Evolutionary conservation across 92 coral and sea anemone genomes (phyloP), one percentile per base, ranked within the genome.

Genomic region (Epizoanthus ramosus): DNA sequence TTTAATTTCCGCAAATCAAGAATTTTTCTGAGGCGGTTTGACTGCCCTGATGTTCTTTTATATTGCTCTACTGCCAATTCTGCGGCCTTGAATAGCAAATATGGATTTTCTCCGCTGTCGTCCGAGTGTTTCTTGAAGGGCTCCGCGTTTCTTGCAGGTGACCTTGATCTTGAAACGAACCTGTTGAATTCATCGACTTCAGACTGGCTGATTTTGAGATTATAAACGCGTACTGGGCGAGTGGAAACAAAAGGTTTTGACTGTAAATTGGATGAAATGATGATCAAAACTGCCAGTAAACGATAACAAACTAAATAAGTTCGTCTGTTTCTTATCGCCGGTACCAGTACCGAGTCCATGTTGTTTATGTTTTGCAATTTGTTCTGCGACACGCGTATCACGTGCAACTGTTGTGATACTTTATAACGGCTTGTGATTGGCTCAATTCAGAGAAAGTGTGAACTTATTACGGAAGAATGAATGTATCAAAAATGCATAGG

Each of bases 31-130:
- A 93, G 88, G 75, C 85, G 85, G 83, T 56, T 71, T 5, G 91
- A 73, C 58, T 82, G 80, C 25, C 70, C 28, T 5, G 54, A 52
- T 1, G 35, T 83, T 25, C 75, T 37, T 83, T 75, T 65, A 41
- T 86, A 82, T 41, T 74, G 63, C 19, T 83, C 79, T 9, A 74
- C 95, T 54, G 95, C 91, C 73, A 91, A 57, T 65, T 93, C 95
- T 19, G 98, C 98, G 22, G 98, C 95, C 70, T 91, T 89, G 28
- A 87, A 90, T 67, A 89, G 83, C 53, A 84, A 63, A 61, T 73
- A 89, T 63, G 92, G 79, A n/a, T 57, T 73, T 13, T 61, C 57
- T 1, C 37, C 24, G 71, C 47, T 77, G 57, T 61, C 63, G 15
- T 41, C 31, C 58, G 63, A 61, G 22, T 77, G 71, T 2, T 63